phyloP scores from a whole-genome alignment of 2,888 invertebrate species.

The Adelognathus sp. region DNA sequence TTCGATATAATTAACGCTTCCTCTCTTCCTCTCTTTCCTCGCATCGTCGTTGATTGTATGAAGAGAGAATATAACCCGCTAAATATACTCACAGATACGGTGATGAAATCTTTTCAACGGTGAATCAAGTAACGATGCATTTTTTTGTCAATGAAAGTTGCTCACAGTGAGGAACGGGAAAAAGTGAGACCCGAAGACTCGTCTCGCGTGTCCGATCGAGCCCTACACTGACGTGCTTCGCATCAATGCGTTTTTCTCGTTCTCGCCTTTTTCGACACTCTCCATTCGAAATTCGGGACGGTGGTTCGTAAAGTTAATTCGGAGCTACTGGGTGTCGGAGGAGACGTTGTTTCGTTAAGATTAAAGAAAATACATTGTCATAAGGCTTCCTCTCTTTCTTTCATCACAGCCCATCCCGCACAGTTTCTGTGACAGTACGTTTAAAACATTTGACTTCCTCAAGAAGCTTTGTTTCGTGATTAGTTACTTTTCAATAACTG shows the following conservation, averaged over 20 bases:
- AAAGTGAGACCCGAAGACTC: not conserved
- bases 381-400: no score
- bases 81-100: not conserved
- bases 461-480: no score
- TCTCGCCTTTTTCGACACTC: not conserved
- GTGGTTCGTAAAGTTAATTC: not conserved
- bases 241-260: not conserved
- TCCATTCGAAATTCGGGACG: not conserved
- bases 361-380: not conserved
- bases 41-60: not conserved
- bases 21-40: not conserved
- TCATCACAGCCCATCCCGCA: no score
- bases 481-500: no score
- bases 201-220: not conserved
- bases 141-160: not conserved
- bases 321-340: not conserved
- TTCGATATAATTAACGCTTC: not conserved
- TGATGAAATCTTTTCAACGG: not conserved
- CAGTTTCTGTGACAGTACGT: no score
- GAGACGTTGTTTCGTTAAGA: not conserved
- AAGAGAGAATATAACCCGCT: not conserved
- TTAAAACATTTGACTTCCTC: no score
- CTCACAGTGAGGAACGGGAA: not conserved
- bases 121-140: not conserved
- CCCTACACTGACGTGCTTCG: not conserved